These are phyloP conservation scores for Trematomus loennbergii DNA, from an alignment of 2,113 vertebrate species.

Conservation along the genomic window DNA sequence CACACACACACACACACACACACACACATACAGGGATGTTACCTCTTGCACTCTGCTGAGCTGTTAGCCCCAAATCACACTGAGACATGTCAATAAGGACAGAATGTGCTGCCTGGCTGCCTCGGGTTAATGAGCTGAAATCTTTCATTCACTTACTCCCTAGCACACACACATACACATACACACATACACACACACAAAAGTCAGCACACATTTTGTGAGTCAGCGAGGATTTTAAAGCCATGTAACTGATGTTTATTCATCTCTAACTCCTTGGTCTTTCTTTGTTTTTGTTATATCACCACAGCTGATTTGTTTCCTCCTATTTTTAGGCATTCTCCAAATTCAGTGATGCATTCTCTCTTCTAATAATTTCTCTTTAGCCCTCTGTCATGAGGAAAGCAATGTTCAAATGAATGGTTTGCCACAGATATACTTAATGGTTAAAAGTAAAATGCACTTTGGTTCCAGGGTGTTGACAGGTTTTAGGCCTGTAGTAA, in stretches of 20 bases:
- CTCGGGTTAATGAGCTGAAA: slow-evolving; percentile 64
- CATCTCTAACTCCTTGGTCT: slow-evolving; percentile 31
- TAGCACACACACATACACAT: slow-evolving; percentile 15
- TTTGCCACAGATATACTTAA: neutral
- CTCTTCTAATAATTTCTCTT: neutral
- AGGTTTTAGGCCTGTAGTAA: neutral
- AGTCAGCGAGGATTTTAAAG: slow-evolving; percentile 31
- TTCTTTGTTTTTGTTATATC: slow-evolving; percentile 40
- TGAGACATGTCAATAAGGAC: slow-evolving; percentile 35
- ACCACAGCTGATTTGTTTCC: slow-evolving; percentile 9
- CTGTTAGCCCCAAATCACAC: slow-evolving; percentile 42
- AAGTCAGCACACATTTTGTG: slow-evolving; percentile 2
- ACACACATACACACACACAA: neutral
- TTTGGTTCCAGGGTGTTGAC: neutral
- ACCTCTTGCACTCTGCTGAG: slow-evolving; percentile 48
- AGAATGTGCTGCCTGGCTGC: slow-evolving; percentile 74
- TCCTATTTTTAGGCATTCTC: slow-evolving; percentile 29
- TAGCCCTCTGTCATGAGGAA: neutral
- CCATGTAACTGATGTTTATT: slow-evolving; percentile 39
- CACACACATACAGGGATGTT: neutral
- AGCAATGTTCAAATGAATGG: neutral
- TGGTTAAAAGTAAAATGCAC: neutral
- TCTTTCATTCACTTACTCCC: slow-evolving; percentile 4
- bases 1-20: slow-evolving; percentile 1
- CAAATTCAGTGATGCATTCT: neutral